Evolutionary conservation across 2,888 invertebrate genomes (phyloP), one percentile per base, ranked within the genome.

Genomic region (Phyllotreta cruciferae): DNA sequence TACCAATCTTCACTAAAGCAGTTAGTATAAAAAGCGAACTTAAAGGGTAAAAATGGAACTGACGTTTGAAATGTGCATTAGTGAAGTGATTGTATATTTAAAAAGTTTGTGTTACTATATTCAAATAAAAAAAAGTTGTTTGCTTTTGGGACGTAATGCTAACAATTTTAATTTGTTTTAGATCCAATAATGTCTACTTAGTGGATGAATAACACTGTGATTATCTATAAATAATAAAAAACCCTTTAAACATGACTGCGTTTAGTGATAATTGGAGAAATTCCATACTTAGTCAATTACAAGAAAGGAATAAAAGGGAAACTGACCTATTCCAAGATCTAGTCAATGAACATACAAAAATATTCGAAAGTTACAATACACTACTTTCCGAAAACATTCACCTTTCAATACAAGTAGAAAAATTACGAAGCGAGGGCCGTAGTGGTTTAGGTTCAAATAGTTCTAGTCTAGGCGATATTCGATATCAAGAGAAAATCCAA

Each of bases 311-410:
- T 81, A 89, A 86, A 80, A 85, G 84, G 66, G 91, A 94, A 83
- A 88, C 89, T 14, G 82, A 85, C 64, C 87, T 89, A 74, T 94
- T 92, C 80, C 88, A 89, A 73, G 93, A 93, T 77, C 86, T 94
- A 67, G 90, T 94, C 73, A 82, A 86, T 71, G 89, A 92, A 81
- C 93, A 96, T 82, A 94, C 92, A 81, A 88, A 91, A 71, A 83
- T 96, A 50, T 92, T 94, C 81, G 96, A 96, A 78, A 90, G 86
- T 81, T 88, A 91, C 14, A 91, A 92, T 74, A 87, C 90, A 45
- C 81, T 96, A 60, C 89, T 91, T 76, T 85, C 88, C 71, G 93
- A 95, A 82, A 96, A 95, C 80, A 83, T 94, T 34, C 93, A 94
- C 71, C 83, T 96, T 38, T 91, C 92, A 8, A 87, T 96, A 66